Evolutionary conservation across 1,140 invertebrate species (phyloP).

Genomic region (Galleria mellonella): DNA sequence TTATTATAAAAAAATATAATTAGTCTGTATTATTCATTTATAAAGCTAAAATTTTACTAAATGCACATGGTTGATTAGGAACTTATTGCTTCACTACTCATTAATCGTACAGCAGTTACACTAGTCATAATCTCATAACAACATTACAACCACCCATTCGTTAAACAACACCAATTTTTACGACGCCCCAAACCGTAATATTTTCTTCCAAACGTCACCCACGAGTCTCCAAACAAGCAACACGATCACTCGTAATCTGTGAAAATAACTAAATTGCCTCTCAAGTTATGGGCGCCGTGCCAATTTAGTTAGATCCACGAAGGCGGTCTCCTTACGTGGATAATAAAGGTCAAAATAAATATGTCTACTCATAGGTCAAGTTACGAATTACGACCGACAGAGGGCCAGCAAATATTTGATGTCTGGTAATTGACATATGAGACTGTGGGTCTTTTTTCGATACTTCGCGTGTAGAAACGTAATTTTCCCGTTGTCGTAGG

Average conservation of each 20-base stretch:
- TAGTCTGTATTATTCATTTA: too few relatives aligned
- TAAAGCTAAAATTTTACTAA: too few relatives aligned
- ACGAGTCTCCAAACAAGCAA: slow-evolving; percentile 65
- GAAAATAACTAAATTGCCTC: slow-evolving; percentile 51
- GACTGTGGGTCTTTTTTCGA: slow-evolving; percentile 43
- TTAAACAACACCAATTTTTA: slow-evolving; percentile 6
- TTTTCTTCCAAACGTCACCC: slow-evolving; percentile 40
- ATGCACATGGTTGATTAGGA: too few relatives aligned
- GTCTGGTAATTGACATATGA: slow-evolving; percentile 62
- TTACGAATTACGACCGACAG: slow-evolving; percentile 60
- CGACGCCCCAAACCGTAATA: slow-evolving; percentile 11
- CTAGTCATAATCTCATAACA: neutral
- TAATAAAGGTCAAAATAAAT: slow-evolving; percentile 5
- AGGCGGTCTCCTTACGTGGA: slow-evolving; percentile 1
- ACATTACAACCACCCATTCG: slow-evolving; percentile 2
- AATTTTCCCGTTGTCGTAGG: too few relatives aligned
- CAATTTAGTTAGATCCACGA: slow-evolving; percentile 16
- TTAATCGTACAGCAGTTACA: too few relatives aligned
- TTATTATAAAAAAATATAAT: too few relatives aligned
- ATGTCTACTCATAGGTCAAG: slow-evolving; percentile 25
- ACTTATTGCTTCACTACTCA: too few relatives aligned
- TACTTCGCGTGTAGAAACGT: slow-evolving; percentile 15
- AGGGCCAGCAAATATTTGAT: slow-evolving; percentile 66
- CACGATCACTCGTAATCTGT: slow-evolving; percentile 37
- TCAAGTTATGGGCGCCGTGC: slow-evolving; percentile 18